phyloP scores from a whole-genome alignment of 53 echinoderm and acorn worm species.

The Mesocentrotus franciscanus region DNA sequence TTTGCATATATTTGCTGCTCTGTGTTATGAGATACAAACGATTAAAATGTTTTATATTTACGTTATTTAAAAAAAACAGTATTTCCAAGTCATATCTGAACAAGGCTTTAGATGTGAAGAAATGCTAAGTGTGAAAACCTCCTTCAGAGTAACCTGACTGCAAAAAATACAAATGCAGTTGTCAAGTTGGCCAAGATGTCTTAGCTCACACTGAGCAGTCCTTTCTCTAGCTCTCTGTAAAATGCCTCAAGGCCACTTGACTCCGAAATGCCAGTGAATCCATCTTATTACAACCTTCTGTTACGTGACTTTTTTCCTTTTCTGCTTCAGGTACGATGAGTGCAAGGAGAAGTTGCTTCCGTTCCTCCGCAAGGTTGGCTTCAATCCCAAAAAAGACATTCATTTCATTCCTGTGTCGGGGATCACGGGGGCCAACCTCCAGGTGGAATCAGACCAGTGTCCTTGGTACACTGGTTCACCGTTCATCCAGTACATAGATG shows the following conservation, averaged over 20 bases:
- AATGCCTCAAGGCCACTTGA: background rate
- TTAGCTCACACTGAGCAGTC: background rate
- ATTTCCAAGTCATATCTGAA: too few species aligned
- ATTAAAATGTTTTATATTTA: too few species aligned
- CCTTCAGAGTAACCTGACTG: too few species aligned
- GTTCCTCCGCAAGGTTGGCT: slow-evolving; percentile 97
- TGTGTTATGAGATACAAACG: too few species aligned
- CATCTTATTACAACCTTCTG: background rate
- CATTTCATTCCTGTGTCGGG: slow-evolving; percentile 98
- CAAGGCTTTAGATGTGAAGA: too few species aligned
- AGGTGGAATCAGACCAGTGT: slow-evolving; percentile 70
- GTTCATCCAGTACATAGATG: slow-evolving; percentile 94
- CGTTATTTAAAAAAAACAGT: too few species aligned
- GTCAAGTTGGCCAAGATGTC: too few species aligned
- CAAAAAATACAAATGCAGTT: too few species aligned
- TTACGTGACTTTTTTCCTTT: too few species aligned
- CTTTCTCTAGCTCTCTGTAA: background rate
- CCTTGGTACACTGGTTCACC: slow-evolving; percentile 95
- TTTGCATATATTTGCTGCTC: too few species aligned
- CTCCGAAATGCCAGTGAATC: background rate
- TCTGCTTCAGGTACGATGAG: slow-evolving; percentile 77
- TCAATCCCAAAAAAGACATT: slow-evolving; percentile 95
- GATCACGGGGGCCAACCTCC: slow-evolving; percentile 97
- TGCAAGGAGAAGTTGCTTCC: slow-evolving; percentile 93
- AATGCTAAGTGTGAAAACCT: too few species aligned